A percentile compares a stretch with the other conserved stretches of the same genome.
phyloP scores from a whole-genome alignment of 2,888 invertebrate genomes.

The Alsophila aescularia region DNA sequence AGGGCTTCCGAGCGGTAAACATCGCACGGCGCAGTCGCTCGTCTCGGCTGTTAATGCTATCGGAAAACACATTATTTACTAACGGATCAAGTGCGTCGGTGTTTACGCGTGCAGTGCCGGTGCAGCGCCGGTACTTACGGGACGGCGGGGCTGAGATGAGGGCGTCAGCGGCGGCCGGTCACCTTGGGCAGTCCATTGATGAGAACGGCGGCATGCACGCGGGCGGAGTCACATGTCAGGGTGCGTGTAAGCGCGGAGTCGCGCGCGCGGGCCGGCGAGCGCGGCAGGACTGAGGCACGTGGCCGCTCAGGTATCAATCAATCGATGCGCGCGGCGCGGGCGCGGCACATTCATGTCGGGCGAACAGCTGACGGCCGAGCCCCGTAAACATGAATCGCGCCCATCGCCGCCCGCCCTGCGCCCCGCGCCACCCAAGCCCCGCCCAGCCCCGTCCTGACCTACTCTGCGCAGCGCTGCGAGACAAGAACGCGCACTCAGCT shows the following conservation, averaged over 20 bases:
- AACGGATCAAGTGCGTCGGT: conserved; percentile 51
- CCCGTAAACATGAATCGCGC: conserved; percentile 81
- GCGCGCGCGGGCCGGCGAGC: conserved; percentile 69
- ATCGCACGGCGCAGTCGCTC: conserved; percentile 69
- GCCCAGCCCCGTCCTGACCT: conserved; percentile 48
- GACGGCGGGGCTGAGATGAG: conserved; percentile 36
- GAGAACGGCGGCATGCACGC: conserved; percentile 53
- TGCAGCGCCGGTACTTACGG: conserved; percentile 32
- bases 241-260: conserved; percentile 41
- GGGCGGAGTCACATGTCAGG: conserved; percentile 54
- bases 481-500: conserved; percentile 2
- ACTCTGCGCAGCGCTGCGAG: conserved; percentile 50
- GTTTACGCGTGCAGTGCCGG: conserved; percentile 45
- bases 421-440: conserved; percentile 34
- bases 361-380: conserved; percentile 81
- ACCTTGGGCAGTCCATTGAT: conserved; percentile 76
- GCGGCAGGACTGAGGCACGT: conserved; percentile 68
- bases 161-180: conserved; percentile 58
- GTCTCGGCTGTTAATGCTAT: conserved; percentile 59
- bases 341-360: conserved; percentile 78
- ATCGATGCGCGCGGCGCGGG: conserved; percentile 74
- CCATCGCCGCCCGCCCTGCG: conserved; percentile 39
- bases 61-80: conserved; percentile 63
- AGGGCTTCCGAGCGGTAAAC: conserved; percentile 61
- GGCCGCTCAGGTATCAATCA: conserved; percentile 75